Evolutionary conservation across 2,888 invertebrate species (phyloP), one percentile per base, ranked within the genome.

Genomic region (Branchellion lobata): DNA sequence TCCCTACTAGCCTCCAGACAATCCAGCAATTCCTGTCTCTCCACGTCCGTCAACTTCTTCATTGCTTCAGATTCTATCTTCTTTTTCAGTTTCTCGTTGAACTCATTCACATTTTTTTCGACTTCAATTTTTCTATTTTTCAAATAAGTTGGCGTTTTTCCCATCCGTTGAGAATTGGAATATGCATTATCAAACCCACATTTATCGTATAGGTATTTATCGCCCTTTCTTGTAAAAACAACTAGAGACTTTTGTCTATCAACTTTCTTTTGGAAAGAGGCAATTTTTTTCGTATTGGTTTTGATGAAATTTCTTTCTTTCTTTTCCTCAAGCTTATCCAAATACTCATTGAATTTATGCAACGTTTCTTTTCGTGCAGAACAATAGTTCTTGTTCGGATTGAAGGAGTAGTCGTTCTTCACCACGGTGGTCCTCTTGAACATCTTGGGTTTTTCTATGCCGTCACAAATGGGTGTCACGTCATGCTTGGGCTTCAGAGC

Each of bases 1-100:
- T 65, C 40, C 33, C 31, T 53, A n/a, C 61, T 77, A 24, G 53
- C 65, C n/a, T 77, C 57, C 36, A 77, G 36, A 36, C 65, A 65
- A 0, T 33, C 61, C 31, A 77, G n/a, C 77, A 77, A n/a, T 36
- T 61, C 24, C 31, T 65, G 57, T 77, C 77, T 61, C 29, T 77
- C 77, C 61, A 61, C 65, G 11, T 18, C 21, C 53, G 53, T 77
- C 77, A 77, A 36, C 77, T 77, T 77, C 31, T 61, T 77, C 77
- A 77, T 57, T 2, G 77, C 77, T 34, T 57, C 61, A 33, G 65
- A 27, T 31, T 57, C 36, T 34, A 77, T 36, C n/a, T 53, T 65
- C 36, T 77, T 33, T 24, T 53, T 57, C 29, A 77, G 27, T 40
- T 77, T 77, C 36, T 65, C 65, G 61, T 65, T 57, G 65, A 57